Evolutionary conservation across 2,888 invertebrate species (phyloP), one percentile per base, ranked within the genome.

Genomic region (Ormyrus thymus): DNA sequence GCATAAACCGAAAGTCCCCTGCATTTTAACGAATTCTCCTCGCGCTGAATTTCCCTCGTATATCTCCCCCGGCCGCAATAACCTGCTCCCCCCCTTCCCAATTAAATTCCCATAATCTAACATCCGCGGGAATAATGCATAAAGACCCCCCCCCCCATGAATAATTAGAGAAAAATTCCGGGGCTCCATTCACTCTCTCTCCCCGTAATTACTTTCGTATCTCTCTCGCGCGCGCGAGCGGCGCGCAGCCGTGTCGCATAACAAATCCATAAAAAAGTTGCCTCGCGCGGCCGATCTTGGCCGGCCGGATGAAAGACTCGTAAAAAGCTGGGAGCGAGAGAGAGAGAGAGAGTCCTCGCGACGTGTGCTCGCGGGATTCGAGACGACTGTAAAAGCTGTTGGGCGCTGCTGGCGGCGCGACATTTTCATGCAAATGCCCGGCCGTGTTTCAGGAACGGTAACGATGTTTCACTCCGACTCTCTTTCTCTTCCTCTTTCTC

Each of bases 391-490:
- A 71, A 71, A 71, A 71, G 61, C 61, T 61, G 51, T 6, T 50
- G n/a, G 29, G 50, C 9, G 9, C 8, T n/a, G 64, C 15, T 29
- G 29, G 59, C 71, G 71, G n/a, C 13, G 59, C 50, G 43, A 71
- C 61, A 71, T 71, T 61, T 71, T 61, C 71, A 71, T 71, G 59
- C 50, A 61, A 71, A 71, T 71, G n/a, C 9, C 8, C 62, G 11
- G 15, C 43, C 56, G 55, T 56, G 55, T 56, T 68, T 46, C 56
- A 13, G 68, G 61, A 4, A 8, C 53, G 9, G 68, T 68, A 68
- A 68, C 56, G 45, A 46, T 45, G 68, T 68, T 68, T 55, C 46
- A 56, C 68, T 68, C 55, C 56, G 55, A n/a, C 46, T 68, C 56
- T 13, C 4, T 46, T 46, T 13, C 48, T 48, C 13, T 13, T 46